phyloP scores from a whole-genome alignment of 2,797 vertebrate species.

The Monodelphis domestica region DNA sequence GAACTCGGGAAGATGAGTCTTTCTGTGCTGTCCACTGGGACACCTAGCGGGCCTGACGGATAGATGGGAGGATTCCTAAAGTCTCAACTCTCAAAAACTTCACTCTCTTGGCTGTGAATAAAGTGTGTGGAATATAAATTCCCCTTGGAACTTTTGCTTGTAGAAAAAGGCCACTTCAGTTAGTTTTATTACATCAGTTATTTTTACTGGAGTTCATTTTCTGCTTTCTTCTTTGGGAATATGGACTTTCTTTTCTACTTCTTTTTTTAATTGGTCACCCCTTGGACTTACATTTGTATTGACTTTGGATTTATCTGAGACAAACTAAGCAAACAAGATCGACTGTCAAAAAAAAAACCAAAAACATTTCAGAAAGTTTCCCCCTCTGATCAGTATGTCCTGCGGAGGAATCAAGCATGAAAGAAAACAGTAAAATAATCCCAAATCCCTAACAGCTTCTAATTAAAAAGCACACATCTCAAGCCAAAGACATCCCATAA shows the following conservation, averaged over 20 bases:
- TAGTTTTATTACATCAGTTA: conserved; percentile 16
- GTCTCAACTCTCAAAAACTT: not conserved
- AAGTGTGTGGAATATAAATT: conserved; percentile 34
- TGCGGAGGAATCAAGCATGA: not conserved
- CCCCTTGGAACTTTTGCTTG: conserved; percentile 47
- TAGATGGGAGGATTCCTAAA: not conserved
- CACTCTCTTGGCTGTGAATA: conserved; percentile 36
- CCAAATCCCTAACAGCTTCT: conserved; percentile 3
- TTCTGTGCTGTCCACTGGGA: too few relatives aligned
- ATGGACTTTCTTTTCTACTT: conserved; percentile 38
- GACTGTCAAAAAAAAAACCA: conserved; percentile 44
- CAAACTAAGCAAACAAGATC: conserved; percentile 45
- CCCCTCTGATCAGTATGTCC: conserved; percentile 22
- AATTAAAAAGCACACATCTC: not conserved
- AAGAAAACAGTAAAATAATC: not conserved
- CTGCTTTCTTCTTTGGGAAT: not conserved
- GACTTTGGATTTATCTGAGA: conserved; percentile 52
- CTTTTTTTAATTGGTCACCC: not conserved
- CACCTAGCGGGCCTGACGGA: too few relatives aligned
- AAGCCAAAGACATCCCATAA: conserved; percentile 1
- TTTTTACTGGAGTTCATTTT: not conserved
- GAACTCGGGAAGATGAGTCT: too few relatives aligned
- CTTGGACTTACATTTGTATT: conserved; percentile 46
- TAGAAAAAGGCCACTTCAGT: conserved; percentile 70
- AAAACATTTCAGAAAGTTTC: conserved; percentile 55